Percentiles rank a stretch among this genome's conserved stretches.
Conservation (phyloP, 2,888 invertebrate genomes). For the Acrobasis suavella region DNA sequence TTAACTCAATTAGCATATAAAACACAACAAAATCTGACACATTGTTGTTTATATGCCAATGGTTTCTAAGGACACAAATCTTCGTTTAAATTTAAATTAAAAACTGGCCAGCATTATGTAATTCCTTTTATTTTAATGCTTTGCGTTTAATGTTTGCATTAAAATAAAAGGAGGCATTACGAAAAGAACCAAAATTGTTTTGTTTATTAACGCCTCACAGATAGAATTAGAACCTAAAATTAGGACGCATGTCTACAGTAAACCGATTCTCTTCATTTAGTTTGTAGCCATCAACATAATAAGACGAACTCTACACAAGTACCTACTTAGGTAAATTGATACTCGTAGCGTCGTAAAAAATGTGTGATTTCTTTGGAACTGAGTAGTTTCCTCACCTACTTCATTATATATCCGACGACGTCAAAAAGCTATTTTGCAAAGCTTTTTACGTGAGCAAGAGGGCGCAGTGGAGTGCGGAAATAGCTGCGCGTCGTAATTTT, state of each 20-base stretch:
- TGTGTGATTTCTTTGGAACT: background rate
- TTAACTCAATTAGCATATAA: constrained; percentile 21
- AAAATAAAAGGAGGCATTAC: no score
- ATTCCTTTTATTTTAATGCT: no score
- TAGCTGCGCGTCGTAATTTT: constrained; percentile 79
- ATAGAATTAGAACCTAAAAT: no score
- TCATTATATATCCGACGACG: constrained; percentile 3
- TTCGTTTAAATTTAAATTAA: constrained; percentile 8
- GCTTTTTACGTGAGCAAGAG: constrained; percentile 60
- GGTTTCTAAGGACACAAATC: constrained; percentile 36
- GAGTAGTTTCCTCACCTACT: background rate
- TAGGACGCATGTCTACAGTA: no score
- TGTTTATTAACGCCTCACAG: no score
- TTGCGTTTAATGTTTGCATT: no score
- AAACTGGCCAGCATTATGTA: constrained; percentile 9
- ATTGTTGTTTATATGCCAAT: constrained; percentile 44
- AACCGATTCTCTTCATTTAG: no score
- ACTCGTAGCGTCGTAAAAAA: background rate
- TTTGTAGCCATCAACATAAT: no score
- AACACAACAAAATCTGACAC: constrained; percentile 27
- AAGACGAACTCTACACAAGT: no score
- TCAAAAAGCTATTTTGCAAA: constrained; percentile 52
- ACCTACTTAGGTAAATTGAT: no score
- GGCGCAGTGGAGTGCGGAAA: constrained; percentile 78
- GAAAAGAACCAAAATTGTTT: no score